Evolutionary conservation across 2,113 vertebrate species (phyloP).

Genomic region (Pygoscelis adeliae): DNA sequence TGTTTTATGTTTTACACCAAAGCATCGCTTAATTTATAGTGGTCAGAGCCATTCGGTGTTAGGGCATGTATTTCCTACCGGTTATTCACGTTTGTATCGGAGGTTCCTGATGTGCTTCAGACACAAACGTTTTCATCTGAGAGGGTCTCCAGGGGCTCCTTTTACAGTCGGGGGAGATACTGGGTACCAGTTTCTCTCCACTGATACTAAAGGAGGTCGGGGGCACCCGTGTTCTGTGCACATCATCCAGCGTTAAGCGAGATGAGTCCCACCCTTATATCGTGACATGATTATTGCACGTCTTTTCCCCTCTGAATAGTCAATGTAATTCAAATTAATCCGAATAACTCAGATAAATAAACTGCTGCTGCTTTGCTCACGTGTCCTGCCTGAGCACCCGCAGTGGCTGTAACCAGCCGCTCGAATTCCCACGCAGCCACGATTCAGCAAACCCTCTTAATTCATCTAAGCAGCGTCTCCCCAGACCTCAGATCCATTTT

Average conservation of each 20-base stretch:
- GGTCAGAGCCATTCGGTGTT: not conserved
- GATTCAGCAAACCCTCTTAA: not conserved
- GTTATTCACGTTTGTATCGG: not conserved
- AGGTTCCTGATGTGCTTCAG: not conserved
- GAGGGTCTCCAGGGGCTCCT: not conserved
- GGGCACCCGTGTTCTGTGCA: not conserved
- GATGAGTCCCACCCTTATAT: rapidly evolving
- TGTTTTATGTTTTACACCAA: not conserved
- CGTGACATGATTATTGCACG: rapidly evolving
- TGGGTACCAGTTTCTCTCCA: not conserved
- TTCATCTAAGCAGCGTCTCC: too few species aligned
- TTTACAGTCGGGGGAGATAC: rapidly evolving
- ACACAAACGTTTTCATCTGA: not conserved
- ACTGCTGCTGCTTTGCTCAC: not conserved
- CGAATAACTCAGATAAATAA: rapidly evolving
- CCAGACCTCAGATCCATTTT: not conserved
- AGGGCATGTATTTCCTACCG: not conserved
- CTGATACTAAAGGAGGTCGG: rapidly evolving
- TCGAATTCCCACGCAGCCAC: not conserved
- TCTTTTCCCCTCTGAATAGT: not conserved
- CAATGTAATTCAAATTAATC: not conserved
- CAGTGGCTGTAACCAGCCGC: not conserved
- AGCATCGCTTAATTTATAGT: rapidly evolving
- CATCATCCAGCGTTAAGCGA: not conserved
- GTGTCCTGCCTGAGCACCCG: not conserved